Conservation (phyloP, 2,797 vertebrate genomes). For the Bovichtus variegatus region DNA sequence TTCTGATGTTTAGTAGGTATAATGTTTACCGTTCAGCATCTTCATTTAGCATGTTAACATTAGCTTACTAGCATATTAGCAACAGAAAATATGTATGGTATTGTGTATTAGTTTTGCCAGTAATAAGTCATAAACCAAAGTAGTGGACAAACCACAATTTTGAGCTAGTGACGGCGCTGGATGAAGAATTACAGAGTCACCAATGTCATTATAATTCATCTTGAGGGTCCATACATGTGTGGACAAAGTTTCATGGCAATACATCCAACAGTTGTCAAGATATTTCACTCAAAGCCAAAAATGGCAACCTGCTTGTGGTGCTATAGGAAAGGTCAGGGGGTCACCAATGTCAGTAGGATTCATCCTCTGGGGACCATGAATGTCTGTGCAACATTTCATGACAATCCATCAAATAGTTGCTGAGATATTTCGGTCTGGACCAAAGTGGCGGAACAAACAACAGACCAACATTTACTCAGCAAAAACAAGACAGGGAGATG, state of each 20-base stretch:
- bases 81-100: too few relatives aligned
- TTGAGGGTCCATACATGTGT: neutral
- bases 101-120: neutral
- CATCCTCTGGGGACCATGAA: neutral
- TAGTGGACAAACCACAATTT: neutral
- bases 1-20: neutral
- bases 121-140: neutral
- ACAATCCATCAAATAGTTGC: constrained; percentile 4
- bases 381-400: neutral
- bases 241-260: neutral
- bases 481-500: neutral
- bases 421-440: neutral
- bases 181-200: too few relatives aligned
- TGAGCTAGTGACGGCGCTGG: too few relatives aligned
- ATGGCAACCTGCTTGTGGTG: neutral
- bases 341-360: neutral
- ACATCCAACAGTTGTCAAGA: neutral
- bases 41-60: neutral
- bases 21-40: neutral
- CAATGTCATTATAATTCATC: neutral
- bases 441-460: neutral
- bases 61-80: neutral
- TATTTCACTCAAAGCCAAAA: neutral
- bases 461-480: neutral
- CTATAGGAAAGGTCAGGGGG: neutral